Base-by-base conservation (phyloP, 2,888 invertebrate genomes). In the Chamaedrilus cognettii region DNA sequence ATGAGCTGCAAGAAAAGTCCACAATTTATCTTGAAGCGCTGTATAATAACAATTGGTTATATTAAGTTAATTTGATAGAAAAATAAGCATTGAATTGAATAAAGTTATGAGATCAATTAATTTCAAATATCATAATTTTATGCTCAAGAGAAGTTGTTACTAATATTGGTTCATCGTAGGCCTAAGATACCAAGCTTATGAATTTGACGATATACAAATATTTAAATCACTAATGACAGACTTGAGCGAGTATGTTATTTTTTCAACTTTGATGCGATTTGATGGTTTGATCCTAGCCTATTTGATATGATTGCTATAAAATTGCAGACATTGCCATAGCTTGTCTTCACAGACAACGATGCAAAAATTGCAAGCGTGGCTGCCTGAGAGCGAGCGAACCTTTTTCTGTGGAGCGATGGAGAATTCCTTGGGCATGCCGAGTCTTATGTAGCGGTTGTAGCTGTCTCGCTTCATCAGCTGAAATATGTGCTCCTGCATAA, bases 391-490 rank as follows among this genome's bases (percentile, higher is more conserved):
- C 28, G 42, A 4, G 28, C 15, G 11, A 67, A 96, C 95, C 91
- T 97, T 97, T 87, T 97, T 97, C 86, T 96, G 94, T 74, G 95
- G 93, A 74, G 94, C 94, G 83, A 92, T 95, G 70, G 97, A 87
- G 82, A 92, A 94, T 77, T 97, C 97, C 88, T 96, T 96, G 86
- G 98, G 99, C 92, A 96, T 94, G 77, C 98, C 98, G 0, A 97
- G 98, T 73, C 99, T 90, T 64, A 99, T 87, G 83, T 98, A 99
- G 76, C 99, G 88, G 65, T 96, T 96, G 83, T 99, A 99, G 81
- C 96, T 96, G 86, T 99, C 99, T 74, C 94, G 96, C 84, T 98
- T 98, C 99, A 99, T 99, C 77, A 99, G 87, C 81, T 97, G 96
- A 85, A 97, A 99, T 51, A 99, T 97, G 85, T 99, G 99, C 7